Conservation (phyloP, 2,797 vertebrate genomes). For the Anguilla anguilla region DNA sequence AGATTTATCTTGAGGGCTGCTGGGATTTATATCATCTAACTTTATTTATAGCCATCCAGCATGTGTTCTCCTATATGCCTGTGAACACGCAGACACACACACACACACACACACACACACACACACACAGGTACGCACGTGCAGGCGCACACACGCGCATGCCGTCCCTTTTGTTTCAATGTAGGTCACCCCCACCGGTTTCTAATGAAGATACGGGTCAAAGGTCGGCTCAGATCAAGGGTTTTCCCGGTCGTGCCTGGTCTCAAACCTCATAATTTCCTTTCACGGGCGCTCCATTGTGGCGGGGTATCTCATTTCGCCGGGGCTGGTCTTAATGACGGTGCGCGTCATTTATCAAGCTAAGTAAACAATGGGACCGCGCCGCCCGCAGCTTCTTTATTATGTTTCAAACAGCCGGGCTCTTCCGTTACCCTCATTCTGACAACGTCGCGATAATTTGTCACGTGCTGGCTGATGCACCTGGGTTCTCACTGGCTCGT, state of each 20-base stretch:
- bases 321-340: neutral
- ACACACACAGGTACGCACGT: too few species aligned
- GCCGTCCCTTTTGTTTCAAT: neutral
- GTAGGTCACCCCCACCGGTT: neutral
- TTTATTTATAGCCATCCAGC: neutral
- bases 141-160: neutral
- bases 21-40: neutral
- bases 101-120: too few species aligned
- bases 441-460: neutral
- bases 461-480: neutral
- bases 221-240: neutral
- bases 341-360: neutral
- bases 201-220: constrained; percentile 1
- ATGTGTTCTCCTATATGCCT: neutral
- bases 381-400: neutral
- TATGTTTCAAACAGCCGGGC: neutral
- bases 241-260: neutral
- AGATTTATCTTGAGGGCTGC: neutral
- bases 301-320: neutral
- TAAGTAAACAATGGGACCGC: neutral
- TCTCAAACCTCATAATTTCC: neutral
- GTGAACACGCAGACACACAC: neutral
- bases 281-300: neutral
- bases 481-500: neutral
- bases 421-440: constrained; percentile 3